Evolutionary conservation across 2,113 vertebrate genomes (phyloP).

Genomic region (Pseudolaguvia tuberculata): DNA sequence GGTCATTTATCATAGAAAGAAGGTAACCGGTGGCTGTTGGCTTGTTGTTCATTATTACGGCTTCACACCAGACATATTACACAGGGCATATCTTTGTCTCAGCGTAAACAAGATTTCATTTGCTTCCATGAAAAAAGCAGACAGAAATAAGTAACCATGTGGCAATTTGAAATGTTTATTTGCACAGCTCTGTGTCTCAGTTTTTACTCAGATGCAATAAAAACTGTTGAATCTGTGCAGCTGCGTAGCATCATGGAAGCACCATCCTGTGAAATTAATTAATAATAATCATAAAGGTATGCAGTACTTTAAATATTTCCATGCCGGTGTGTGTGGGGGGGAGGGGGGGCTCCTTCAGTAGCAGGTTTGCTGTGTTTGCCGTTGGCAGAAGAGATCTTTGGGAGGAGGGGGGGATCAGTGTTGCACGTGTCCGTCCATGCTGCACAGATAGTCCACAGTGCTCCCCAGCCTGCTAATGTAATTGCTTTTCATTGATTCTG

Average conservation of each 20-base stretch:
- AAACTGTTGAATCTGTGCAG: slow-evolving; percentile 43
- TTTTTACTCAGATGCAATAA: slow-evolving; percentile 1
- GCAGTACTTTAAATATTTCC: slow-evolving; percentile 8
- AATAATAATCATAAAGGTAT: slow-evolving; percentile 48
- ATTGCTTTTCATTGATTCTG: slow-evolving; percentile 74
- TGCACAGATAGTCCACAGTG: slow-evolving; percentile 47
- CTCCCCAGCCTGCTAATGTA: slow-evolving; percentile 56
- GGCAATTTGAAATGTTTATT: slow-evolving; percentile 24
- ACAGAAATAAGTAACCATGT: not conserved
- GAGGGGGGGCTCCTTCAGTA: slow-evolving; percentile 17
- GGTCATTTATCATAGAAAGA: slow-evolving; percentile 6
- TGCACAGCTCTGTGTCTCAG: not conserved
- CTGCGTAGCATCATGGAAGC: slow-evolving; percentile 58
- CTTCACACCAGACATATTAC: not conserved
- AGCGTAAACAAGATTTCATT: slow-evolving; percentile 3
- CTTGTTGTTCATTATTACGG: slow-evolving; percentile 10
- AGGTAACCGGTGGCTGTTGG: slow-evolving; percentile 11
- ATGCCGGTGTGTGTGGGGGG: not conserved
- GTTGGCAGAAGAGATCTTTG: slow-evolving; percentile 10
- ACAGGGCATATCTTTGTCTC: not conserved
- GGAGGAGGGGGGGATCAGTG: slow-evolving; percentile 41
- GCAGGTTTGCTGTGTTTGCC: slow-evolving; percentile 12
- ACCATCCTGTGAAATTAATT: slow-evolving; percentile 61
- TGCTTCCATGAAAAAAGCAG: not conserved
- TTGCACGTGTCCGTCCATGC: slow-evolving; percentile 29